Evolutionary conservation across 2,888 invertebrate genomes (phyloP), one percentile per base, ranked within the genome.

Genomic region (Orthosia gracilis): DNA sequence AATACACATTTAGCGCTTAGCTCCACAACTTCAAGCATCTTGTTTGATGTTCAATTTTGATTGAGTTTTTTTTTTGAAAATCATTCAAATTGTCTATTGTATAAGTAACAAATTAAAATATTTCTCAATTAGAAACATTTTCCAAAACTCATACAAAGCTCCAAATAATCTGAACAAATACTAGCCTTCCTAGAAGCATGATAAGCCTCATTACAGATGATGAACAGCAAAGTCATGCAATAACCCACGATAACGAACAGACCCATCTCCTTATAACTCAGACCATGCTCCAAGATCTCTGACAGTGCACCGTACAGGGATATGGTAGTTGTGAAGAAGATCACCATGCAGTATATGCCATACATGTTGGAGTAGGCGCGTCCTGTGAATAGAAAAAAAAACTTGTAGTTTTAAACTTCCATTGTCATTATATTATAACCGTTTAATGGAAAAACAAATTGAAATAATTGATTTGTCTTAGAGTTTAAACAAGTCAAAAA

Each of bases 301-400:
- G 98, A 97, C 18, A 98, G 92, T 11, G 97, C 97, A 0, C 98
- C 98, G 84, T 98, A 98, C 9, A 97, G 95, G 5, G 98, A 98
- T 62, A 98, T 97, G 17, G 98, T 98, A 13, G 98, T 98, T 3
- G 98, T 98, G 87, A 98, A 97, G 90, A 98, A 97, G 70, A 98
- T 97, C 4, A 98, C 97, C 92, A 98, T 96, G 85, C 98, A 98
- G 88, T 97, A 98, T 91, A 98, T 97, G 15, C 97, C 97, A 83
- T 98, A 98, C 98, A 98, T 98, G 85, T 98, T 98, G 67, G 98
- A 98, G 89, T 98, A 98, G 0, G 98, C 98, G 63, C 97, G 94
- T 59, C 97, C 97, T 97, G 91, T 13, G 61, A 71, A 76, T 31
- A 50, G 67, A 71, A 65, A 17, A 21, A 59, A 67, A 26, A 40